Percentiles rank a stretch among this genome's conserved stretches.
Evolutionary conservation across 2,797 vertebrate genomes (phyloP).

Genomic region (Sebastes oblongus): DNA sequence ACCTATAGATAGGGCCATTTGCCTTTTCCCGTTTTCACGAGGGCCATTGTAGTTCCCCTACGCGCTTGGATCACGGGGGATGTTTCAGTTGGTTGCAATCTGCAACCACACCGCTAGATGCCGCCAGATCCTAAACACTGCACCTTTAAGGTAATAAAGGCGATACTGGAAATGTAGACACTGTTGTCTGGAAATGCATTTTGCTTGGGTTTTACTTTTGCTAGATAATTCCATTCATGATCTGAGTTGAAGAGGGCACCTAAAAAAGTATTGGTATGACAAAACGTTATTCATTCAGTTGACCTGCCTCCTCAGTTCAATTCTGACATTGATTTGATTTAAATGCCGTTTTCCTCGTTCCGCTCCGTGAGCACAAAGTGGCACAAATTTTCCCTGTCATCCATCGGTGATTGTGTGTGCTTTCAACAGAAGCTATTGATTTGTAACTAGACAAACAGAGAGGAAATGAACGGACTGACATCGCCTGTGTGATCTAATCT

Average conservation of each 20-base stretch:
- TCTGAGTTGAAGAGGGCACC: neutral
- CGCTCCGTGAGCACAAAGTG: neutral
- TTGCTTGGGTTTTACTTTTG: neutral
- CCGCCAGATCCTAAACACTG: neutral
- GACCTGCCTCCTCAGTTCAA: neutral
- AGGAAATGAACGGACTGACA: constrained; percentile 17
- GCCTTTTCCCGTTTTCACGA: too few relatives aligned
- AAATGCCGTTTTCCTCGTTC: neutral
- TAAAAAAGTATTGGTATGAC: neutral
- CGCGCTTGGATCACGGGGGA: neutral
- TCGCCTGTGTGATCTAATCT: constrained; percentile 1
- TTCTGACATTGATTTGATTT: neutral
- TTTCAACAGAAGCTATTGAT: constrained; percentile 28
- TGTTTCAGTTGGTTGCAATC: neutral
- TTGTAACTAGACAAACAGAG: constrained; percentile 3
- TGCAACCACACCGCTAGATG: neutral
- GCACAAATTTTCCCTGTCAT: neutral
- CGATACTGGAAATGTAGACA: neutral
- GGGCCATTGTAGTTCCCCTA: neutral
- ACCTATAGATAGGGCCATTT: too few relatives aligned
- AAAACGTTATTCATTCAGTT: neutral
- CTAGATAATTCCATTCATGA: neutral
- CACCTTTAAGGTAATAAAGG: neutral
- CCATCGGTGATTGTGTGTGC: neutral
- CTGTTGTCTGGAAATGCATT: neutral